These are phyloP conservation scores for Conus betulinus DNA, from an alignment of 1,140 invertebrate genomes.

Conservation along the genomic window DNA sequence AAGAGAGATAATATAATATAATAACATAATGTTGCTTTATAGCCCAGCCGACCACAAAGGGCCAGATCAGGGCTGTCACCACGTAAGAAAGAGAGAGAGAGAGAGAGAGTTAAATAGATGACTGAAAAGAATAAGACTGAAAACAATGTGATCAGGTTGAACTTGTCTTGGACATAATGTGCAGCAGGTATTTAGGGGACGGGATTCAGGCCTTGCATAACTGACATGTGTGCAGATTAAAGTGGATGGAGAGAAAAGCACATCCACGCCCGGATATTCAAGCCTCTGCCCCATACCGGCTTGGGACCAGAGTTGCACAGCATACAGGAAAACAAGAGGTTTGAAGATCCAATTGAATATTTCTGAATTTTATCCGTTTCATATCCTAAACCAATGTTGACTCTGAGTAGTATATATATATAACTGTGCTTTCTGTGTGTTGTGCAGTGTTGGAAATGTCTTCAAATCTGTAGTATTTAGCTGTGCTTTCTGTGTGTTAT, in stretches of 20 bases:
- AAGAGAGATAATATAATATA: too few species aligned
- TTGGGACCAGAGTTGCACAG: background rate
- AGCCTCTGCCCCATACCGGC: constrained; percentile 28
- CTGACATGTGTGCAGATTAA: constrained; percentile 38
- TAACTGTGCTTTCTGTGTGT: background rate
- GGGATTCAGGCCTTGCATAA: too few species aligned
- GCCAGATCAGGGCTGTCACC: too few species aligned
- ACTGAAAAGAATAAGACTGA: too few species aligned
- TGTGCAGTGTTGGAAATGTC: background rate
- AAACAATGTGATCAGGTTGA: too few species aligned
- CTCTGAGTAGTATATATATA: background rate
- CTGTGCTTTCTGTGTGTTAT: background rate
- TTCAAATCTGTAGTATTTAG: background rate
- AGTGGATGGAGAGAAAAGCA: constrained; percentile 39
- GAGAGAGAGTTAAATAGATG: too few species aligned
- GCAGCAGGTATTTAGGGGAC: too few species aligned
- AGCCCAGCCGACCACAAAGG: too few species aligned
- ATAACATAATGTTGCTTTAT: too few species aligned
- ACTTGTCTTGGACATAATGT: too few species aligned
- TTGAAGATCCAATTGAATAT: constrained; percentile 36
- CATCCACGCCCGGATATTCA: constrained; percentile 42
- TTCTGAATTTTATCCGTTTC: constrained; percentile 7
- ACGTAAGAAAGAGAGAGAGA: too few species aligned
- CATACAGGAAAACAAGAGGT: background rate
- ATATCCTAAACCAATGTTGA: background rate